A percentile compares a stretch with the other conserved stretches of the same genome.
These are phyloP conservation scores for Drosophila pachea DNA, from an alignment of 1,140 invertebrate species.

Conservation along the genomic window DNA sequence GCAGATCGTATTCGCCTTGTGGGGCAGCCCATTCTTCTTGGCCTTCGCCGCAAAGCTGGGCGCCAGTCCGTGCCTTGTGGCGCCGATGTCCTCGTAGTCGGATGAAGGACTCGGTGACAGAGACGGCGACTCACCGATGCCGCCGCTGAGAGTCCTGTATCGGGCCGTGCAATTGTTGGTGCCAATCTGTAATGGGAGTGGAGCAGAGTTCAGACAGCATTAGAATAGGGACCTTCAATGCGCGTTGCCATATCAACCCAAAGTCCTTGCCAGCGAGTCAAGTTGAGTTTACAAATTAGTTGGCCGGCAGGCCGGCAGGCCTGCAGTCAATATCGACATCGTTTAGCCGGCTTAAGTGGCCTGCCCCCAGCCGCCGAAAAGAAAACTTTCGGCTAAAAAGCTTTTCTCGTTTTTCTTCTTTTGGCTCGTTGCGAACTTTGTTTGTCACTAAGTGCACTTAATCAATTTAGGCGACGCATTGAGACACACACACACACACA, in stretches of 20 bases:
- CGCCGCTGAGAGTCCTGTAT: slow-evolving; percentile 76
- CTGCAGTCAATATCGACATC: slow-evolving; percentile 51
- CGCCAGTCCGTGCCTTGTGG: slow-evolving; percentile 69
- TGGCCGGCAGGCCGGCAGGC: slow-evolving; percentile 31
- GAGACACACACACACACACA: slow-evolving; percentile 36
- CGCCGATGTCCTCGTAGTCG: slow-evolving; percentile 78
- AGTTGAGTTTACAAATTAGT: slow-evolving; percentile 70
- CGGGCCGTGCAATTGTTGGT: slow-evolving; percentile 79
- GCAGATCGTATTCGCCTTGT: slow-evolving; percentile 78
- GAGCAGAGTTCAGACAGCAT: slow-evolving; percentile 20
- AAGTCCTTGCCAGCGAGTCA: slow-evolving; percentile 33
- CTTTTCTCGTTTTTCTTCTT: slow-evolving; percentile 12
- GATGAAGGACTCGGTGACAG: slow-evolving; percentile 78
- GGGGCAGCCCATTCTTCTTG: slow-evolving; percentile 77
- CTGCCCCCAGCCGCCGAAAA: not conserved
- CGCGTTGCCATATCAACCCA: slow-evolving; percentile 58
- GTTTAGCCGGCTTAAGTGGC: slow-evolving; percentile 74
- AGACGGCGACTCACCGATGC: slow-evolving; percentile 77
- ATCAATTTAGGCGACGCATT: slow-evolving; percentile 76
- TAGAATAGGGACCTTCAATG: slow-evolving; percentile 51
- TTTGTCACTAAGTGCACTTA: slow-evolving; percentile 79
- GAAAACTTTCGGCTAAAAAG: not conserved
- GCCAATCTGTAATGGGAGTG: slow-evolving; percentile 64
- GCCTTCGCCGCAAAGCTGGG: slow-evolving; percentile 68
- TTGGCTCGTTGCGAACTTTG: slow-evolving; percentile 66